Evolutionary conservation across 2,113 vertebrate species (phyloP), one percentile per base, ranked within the genome.

Genomic region (Otocyon megalotis): DNA sequence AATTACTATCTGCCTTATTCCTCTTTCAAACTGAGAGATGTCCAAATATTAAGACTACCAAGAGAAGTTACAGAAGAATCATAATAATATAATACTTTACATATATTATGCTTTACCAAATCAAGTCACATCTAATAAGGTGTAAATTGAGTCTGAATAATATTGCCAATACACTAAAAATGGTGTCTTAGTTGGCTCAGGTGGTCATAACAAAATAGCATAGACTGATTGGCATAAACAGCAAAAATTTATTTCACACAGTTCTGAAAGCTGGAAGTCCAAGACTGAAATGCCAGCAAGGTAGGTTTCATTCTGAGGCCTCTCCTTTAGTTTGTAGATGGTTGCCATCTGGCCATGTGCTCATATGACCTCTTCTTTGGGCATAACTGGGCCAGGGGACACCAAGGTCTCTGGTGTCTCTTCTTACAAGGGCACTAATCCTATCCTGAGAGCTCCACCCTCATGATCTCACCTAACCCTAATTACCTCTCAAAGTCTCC

Each of bases 11-110:
- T 58, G 53, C 60, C 69, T 71, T 65, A 88, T 43, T 71, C 67
- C 19, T 53, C 60, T 9, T 72, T 72, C 71, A 67, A 53, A 80
- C 32, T 32, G n/a, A 35, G 50, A 91, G 65, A 56, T 62, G 35
- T 65, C 56, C 72, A 93, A 80, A 95, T 76, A 77, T 10, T 90
- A 95, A 84, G 58, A 88, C 69, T 54, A 81, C n/a, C 28, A 60
- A 83, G 37, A 74, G 28, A 67, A 90, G 6, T 50, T 81, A 67
- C 0, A 80, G 30, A 82, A 84, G 15, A 62, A 81, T 71, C 26
- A 6, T 54, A 90, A 82, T 15, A 67, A 37, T 63, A 84, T 65
- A 71, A 28, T 48, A 58, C 63, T 77, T 65, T 72, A 71, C 60
- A 54, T 74, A 76, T 54, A 54, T 43, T 72, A 90, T 65, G 37